Evolutionary conservation across 2,113 vertebrate species (phyloP).

Genomic region (Malurus elegans): DNA sequence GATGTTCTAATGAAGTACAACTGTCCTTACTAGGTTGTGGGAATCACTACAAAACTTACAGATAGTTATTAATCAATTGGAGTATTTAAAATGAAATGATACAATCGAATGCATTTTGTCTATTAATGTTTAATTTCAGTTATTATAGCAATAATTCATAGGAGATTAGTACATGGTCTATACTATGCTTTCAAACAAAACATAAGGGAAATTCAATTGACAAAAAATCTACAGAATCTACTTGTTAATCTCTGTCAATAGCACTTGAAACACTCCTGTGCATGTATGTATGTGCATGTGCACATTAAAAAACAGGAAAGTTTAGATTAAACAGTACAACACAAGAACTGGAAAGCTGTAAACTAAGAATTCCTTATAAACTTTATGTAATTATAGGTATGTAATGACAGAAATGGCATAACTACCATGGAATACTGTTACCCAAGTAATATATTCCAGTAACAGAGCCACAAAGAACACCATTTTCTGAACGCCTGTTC

Average conservation of each 20-base stretch:
- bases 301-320: not conserved
- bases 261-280: not conserved
- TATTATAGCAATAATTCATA: not conserved
- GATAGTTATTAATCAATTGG: not conserved
- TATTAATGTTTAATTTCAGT: not conserved
- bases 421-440: not conserved
- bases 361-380: not conserved
- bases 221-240: not conserved
- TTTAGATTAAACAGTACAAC: fast-evolving
- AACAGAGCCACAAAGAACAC: not conserved
- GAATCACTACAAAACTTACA: not conserved
- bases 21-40: not conserved
- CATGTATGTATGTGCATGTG: fast-evolving
- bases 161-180: not conserved
- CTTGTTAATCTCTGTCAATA: not conserved
- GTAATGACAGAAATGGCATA: not conserved
- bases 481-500: not conserved
- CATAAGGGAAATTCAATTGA: not conserved
- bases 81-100: not conserved
- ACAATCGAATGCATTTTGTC: not conserved
- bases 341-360: not conserved
- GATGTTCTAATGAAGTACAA: not conserved
- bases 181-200: not conserved
- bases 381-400: fast-evolving
- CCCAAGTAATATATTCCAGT: not conserved